phyloP scores from a whole-genome alignment of 2,113 vertebrate species.

The Myotis davidii region DNA sequence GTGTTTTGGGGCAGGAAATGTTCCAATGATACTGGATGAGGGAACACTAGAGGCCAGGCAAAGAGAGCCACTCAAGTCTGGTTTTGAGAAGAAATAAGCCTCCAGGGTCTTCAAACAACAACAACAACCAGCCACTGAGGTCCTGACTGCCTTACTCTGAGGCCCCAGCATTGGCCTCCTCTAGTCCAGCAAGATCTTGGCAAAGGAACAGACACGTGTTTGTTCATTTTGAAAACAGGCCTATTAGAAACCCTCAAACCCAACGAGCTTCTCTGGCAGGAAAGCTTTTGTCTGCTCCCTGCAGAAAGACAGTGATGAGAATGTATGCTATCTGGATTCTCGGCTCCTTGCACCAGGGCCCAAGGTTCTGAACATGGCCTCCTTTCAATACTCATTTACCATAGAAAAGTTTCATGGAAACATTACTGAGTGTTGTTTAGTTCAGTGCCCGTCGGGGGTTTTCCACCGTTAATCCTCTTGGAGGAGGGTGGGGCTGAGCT shows the following conservation, averaged over 20 bases:
- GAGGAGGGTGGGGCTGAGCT: constrained; percentile 40
- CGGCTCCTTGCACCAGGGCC: not conserved
- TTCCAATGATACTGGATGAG: not conserved
- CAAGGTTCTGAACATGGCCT: not conserved
- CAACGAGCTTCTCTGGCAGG: not conserved
- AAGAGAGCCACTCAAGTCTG: not conserved
- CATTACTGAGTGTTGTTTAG: not conserved
- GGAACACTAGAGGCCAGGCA: not conserved
- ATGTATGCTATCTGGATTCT: not conserved
- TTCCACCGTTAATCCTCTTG: constrained; percentile 56
- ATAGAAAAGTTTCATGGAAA: not conserved
- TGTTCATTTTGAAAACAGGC: not conserved
- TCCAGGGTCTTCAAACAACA: not conserved
- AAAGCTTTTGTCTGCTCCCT: not conserved
- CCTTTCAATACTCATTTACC: not conserved
- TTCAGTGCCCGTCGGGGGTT: not conserved
- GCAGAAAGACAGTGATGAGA: not conserved
- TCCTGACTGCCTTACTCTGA: not conserved
- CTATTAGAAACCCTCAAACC: not conserved
- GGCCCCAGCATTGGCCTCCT: not conserved
- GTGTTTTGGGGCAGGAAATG: not conserved
- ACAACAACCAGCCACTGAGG: not conserved
- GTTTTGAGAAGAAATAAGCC: not conserved
- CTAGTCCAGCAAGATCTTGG: not conserved
- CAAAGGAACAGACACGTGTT: not conserved